phyloP scores from a whole-genome alignment of 92 coral and sea anemone genomes.

The Umimayanthus kanabou region DNA sequence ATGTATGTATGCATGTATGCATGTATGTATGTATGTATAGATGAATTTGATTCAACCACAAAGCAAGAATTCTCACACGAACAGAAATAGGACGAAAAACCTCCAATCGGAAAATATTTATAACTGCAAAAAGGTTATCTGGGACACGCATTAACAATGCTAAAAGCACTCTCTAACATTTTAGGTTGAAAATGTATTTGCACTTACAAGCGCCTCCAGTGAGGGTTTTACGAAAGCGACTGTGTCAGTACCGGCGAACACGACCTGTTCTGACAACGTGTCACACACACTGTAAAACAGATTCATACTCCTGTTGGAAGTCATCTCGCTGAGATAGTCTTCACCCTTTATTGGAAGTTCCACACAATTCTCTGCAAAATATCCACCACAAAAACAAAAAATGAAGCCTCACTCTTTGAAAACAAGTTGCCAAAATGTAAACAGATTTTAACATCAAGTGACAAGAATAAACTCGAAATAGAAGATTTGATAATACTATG shows the following conservation, averaged over 20 bases:
- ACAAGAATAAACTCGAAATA: no score
- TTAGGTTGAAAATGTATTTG: no score
- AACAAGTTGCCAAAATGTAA: not conserved
- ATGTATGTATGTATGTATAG: no score
- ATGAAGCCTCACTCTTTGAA: not conserved
- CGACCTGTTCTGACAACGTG: not conserved
- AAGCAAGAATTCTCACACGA: no score
- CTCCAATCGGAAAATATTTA: no score
- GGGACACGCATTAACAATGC: no score
- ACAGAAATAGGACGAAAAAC: no score
- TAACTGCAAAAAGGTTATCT: no score
- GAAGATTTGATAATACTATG: no score
- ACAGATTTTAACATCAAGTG: not conserved
- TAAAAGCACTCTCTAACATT: no score
- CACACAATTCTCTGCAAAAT: conserved; percentile 41
- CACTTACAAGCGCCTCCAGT: not conserved
- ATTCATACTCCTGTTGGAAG: conserved; percentile 56
- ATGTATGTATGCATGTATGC: no score
- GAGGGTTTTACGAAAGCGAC: not conserved
- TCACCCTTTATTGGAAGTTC: conserved; percentile 44
- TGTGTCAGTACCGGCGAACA: not conserved
- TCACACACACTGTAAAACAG: conserved; percentile 40
- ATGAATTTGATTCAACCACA: no score
- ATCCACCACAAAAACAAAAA: not conserved
- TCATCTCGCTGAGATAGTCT: conserved; percentile 56